A percentile compares a stretch with the other conserved stretches of the same genome.
Conservation (phyloP, 2,113 vertebrate species). For the Phalacrocorax brasilianus region DNA sequence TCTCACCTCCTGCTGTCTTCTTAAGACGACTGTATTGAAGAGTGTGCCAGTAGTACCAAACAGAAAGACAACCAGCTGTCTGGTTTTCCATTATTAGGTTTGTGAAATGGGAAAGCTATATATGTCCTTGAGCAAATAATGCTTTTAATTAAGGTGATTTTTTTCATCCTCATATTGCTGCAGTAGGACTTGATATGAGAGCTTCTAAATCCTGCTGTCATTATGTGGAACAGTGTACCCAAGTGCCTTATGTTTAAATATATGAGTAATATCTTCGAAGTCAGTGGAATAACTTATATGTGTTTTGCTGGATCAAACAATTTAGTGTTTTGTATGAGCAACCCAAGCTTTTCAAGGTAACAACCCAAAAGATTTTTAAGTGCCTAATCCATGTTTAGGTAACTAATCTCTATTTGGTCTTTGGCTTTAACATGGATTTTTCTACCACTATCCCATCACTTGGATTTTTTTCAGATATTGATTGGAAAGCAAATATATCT, state of each 20-base stretch:
- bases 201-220: neutral
- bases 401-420: neutral
- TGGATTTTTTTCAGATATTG: neutral
- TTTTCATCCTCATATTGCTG: neutral
- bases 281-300: neutral
- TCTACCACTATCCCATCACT: neutral
- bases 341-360: neutral
- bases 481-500: neutral
- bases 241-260: neutral
- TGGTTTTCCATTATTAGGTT: conserved; percentile 17
- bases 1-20: neutral
- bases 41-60: neutral
- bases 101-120: neutral
- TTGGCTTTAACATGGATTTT: neutral
- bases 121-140: neutral
- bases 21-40: neutral
- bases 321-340: neutral
- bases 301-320: neutral
- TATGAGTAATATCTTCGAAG: neutral
- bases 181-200: neutral
- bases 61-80: neutral
- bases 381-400: neutral
- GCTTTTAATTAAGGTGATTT: neutral
- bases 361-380: neutral
- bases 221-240: neutral